Evolutionary conservation across 1,140 invertebrate species (phyloP).

Genomic region (Oreohelix idahoensis): DNA sequence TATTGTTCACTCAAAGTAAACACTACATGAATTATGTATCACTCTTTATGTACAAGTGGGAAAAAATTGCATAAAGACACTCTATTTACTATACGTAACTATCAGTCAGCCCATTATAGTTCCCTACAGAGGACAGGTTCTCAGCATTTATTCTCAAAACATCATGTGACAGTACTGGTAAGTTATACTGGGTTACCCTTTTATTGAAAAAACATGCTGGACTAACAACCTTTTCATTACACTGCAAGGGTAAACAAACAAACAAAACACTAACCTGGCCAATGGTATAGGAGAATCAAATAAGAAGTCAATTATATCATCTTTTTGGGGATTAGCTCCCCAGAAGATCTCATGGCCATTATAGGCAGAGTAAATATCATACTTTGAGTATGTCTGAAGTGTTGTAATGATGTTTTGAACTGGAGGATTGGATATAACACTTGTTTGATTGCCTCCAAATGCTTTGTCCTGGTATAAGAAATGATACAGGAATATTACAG

Average conservation of each 20-base stretch:
- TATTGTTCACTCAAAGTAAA: no score
- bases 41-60: no score
- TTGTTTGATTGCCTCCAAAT: background rate
- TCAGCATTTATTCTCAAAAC: no score
- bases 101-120: no score
- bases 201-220: background rate
- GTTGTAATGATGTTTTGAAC: slow-evolving; percentile 1
- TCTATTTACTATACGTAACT: no score
- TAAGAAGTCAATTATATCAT: slow-evolving; percentile 22
- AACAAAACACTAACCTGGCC: background rate
- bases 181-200: background rate
- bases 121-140: no score
- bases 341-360: slow-evolving; percentile 27
- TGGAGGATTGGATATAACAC: background rate
- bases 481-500: background rate
- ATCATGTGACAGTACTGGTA: no score
- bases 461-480: slow-evolving; percentile 2
- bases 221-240: background rate
- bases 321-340: slow-evolving; percentile 17
- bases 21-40: no score
- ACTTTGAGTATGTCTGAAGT: slow-evolving; percentile 18
- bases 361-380: slow-evolving; percentile 19
- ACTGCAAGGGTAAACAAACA: background rate
- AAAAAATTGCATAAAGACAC: no score
- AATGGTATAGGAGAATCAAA: background rate